A percentile compares a stretch with the other conserved stretches of the same genome.
Conservation (phyloP, 2,888 invertebrate genomes). For the Drosophila nr. perissopoda region DNA sequence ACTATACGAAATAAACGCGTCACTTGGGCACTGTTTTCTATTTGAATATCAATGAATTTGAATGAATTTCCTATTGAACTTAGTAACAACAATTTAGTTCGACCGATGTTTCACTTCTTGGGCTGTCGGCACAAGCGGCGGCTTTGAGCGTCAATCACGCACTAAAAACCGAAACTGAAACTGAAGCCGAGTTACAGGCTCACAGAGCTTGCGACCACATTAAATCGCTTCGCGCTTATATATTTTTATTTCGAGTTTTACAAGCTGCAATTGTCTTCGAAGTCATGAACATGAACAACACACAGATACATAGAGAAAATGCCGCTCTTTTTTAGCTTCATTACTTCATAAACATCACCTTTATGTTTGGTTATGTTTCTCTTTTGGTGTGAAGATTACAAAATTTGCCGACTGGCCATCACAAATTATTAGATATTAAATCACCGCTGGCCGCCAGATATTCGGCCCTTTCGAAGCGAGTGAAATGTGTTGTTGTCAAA, state of each 20-base stretch:
- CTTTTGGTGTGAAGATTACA: conserved; percentile 56
- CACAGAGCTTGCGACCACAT: conserved; percentile 25
- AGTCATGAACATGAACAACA: conserved; percentile 37
- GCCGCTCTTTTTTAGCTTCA: conserved; percentile 36
- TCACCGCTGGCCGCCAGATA: conserved; percentile 23
- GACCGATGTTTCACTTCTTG: conserved; percentile 23
- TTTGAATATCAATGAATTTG: conserved; percentile 25
- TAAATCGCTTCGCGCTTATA: conserved; percentile 13
- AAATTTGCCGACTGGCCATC: conserved; percentile 47
- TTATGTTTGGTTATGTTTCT: conserved; percentile 21
- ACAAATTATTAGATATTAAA: conserved; percentile 63
- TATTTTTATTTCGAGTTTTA: conserved; percentile 32
- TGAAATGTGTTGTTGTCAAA: conserved; percentile 24
- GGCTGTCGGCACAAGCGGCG: conserved; percentile 60
- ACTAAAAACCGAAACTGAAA: conserved; percentile 56
- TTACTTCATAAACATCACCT: conserved; percentile 57
- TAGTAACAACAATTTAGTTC: not conserved
- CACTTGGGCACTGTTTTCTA: not conserved
- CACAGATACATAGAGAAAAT: conserved; percentile 29
- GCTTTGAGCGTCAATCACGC: conserved; percentile 72
- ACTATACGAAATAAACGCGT: not conserved
- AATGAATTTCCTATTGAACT: conserved; percentile 17
- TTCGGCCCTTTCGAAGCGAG: conserved; percentile 1
- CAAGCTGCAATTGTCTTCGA: conserved; percentile 50
- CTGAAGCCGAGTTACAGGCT: conserved; percentile 44